These are phyloP conservation scores for Heterotilapia buettikoferi DNA, from an alignment of 2,113 vertebrate genomes.

Conservation along the genomic window DNA sequence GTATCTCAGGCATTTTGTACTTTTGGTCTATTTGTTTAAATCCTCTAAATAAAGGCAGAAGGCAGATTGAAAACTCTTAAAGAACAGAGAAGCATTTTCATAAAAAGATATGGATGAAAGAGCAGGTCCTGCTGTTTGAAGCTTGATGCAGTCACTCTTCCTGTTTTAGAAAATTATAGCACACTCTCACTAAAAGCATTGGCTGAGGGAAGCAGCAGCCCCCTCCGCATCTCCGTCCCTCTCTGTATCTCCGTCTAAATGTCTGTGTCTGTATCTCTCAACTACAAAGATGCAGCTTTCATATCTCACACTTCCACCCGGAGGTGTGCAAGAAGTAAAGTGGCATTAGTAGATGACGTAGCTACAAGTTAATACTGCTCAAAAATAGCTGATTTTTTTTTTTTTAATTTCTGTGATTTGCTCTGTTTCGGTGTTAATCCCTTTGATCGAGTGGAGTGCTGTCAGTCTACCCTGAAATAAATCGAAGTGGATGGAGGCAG, in stretches of 20 bases:
- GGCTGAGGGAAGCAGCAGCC: neutral
- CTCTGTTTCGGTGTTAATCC: constrained; percentile 22
- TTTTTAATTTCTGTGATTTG: constrained; percentile 14
- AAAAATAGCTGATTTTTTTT: neutral
- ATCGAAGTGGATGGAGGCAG: constrained; percentile 2
- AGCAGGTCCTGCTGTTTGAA: constrained; percentile 45
- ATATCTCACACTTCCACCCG: constrained; percentile 3
- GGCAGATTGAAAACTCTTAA: constrained; percentile 14
- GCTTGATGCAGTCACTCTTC: constrained; percentile 42
- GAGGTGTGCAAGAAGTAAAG: neutral
- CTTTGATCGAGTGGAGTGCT: constrained; percentile 27
- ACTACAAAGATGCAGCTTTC: constrained; percentile 26
- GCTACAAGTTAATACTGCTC: constrained; percentile 12
- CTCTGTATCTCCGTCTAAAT: constrained; percentile 11
- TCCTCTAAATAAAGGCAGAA: neutral
- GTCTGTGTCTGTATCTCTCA: constrained; percentile 7
- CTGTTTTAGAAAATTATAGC: constrained; percentile 55
- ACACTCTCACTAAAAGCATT: constrained; percentile 43
- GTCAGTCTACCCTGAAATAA: constrained; percentile 26
- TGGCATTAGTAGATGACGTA: neutral
- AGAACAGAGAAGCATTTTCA: constrained; percentile 20
- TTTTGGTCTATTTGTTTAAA: neutral
- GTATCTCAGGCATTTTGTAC: neutral
- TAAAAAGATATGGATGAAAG: constrained; percentile 37
- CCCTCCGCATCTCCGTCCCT: constrained; percentile 1